Base-by-base conservation (phyloP, 2,113 vertebrate genomes). In the Heptranchias perlo region DNA sequence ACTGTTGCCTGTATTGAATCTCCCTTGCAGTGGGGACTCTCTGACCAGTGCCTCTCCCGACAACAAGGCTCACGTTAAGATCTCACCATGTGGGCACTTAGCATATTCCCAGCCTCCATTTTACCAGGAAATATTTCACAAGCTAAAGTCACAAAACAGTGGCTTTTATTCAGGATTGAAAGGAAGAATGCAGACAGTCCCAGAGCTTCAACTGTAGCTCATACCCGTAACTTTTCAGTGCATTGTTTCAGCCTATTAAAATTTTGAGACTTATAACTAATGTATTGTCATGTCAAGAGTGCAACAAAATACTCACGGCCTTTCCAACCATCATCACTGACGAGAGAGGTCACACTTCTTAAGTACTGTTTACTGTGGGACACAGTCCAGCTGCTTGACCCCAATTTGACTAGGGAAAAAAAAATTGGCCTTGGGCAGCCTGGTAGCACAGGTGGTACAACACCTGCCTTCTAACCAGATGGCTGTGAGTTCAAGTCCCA, bases 401-500 rank as follows among this genome's bases (percentile, higher is more conserved):
- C 64, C 47, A 69, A 28, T 69, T 95, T 28, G 65, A 95, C 47
- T 2, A 69, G 62, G 8, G 47, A 28, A 6, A 52, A 49, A 31
- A 49, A 95, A 95, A 95, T 49, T 69, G 64, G 94, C 94, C 64
- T 69, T 95, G 94, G 94, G 94, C 94, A 69, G 64, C 3, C 47
- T 73, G 65, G 94, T 95, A 69, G 65, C 64, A 95, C 94, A 95
- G 94, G 94, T 95, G 94, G 94, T 95, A 95, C 44, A 69, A 95
- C 94, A 95, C 94, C 94, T 95, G 94, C 94, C 64, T 95, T 31
- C 39, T 16, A 49, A 95, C 64, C 94, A 95, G 65, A 95, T 95
- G 94, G 94, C 65, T 69, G 62, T 31, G 65, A 52, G 94, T 95
- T 69, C 44, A 95, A 95, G 94, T 69, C 94, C 44, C 44, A 49